Conservation (phyloP, 1,140 invertebrate species). For the Drosophila kikkawai region DNA sequence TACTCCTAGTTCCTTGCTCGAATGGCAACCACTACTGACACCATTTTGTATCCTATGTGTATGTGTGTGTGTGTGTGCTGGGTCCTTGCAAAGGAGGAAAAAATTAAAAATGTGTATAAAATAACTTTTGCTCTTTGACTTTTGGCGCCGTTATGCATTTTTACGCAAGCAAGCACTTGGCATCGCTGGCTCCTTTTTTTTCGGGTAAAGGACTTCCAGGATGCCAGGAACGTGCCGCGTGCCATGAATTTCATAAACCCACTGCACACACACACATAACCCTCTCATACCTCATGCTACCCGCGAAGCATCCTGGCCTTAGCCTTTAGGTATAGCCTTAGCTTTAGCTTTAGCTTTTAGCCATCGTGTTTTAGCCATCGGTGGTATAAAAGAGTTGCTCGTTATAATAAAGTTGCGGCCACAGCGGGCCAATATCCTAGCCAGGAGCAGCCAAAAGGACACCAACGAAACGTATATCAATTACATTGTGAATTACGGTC, state of each 20-base stretch:
- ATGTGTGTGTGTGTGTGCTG: slow-evolving; percentile 28
- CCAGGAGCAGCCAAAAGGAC: slow-evolving; percentile 2
- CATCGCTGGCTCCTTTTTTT: slow-evolving; percentile 43
- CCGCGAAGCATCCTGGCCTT: not conserved
- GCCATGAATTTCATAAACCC: slow-evolving; percentile 46
- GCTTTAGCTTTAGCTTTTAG: not conserved
- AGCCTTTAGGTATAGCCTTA: not conserved
- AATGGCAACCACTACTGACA: slow-evolving; percentile 73
- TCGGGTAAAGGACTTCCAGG: slow-evolving; percentile 40
- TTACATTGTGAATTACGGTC: slow-evolving; percentile 39
- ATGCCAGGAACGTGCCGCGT: slow-evolving; percentile 46
- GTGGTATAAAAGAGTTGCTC: slow-evolving; percentile 32
- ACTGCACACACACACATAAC: slow-evolving; percentile 9
- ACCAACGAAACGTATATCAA: slow-evolving; percentile 48
- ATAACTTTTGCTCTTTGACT: slow-evolving; percentile 78
- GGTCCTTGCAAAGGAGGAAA: slow-evolving; percentile 41
- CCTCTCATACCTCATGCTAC: not conserved
- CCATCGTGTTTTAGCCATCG: slow-evolving; percentile 14
- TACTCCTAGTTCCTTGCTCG: slow-evolving; percentile 13
- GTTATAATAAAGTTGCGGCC: slow-evolving; percentile 58
- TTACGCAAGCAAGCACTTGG: slow-evolving; percentile 63
- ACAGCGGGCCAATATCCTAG: slow-evolving; percentile 44
- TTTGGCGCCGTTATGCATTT: slow-evolving; percentile 74
- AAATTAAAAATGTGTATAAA: slow-evolving; percentile 73
- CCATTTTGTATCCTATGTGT: slow-evolving; percentile 57